These are phyloP conservation scores for Camponotus pennsylvanicus DNA, from an alignment of 1,140 invertebrate species.

Conservation along the genomic window DNA sequence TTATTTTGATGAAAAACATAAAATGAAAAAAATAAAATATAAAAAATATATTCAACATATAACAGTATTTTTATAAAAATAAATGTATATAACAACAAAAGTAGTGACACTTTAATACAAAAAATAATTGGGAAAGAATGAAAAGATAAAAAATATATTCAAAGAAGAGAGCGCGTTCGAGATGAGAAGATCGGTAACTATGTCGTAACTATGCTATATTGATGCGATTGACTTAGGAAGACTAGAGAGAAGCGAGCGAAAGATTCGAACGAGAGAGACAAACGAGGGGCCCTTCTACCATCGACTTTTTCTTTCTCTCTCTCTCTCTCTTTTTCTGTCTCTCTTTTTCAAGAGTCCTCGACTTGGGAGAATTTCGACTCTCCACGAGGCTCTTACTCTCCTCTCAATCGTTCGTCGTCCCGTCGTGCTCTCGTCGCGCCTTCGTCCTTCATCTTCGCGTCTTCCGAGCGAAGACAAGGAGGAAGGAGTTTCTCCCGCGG, in stretches of 20 bases:
- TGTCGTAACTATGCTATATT: not conserved
- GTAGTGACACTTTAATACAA: not conserved
- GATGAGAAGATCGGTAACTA: slow-evolving; percentile 47
- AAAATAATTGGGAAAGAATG: not conserved
- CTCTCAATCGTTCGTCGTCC: slow-evolving; percentile 35
- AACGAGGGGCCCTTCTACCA: slow-evolving; percentile 45
- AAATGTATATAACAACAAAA: not conserved
- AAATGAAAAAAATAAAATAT: not conserved
- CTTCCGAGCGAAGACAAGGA: slow-evolving; percentile 4
- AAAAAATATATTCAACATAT: not conserved
- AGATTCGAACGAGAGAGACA: slow-evolving; percentile 68
- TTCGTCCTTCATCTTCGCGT: slow-evolving; percentile 39
- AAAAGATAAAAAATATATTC: not conserved
- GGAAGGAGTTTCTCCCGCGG: not conserved
- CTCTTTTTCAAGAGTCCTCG: slow-evolving; percentile 56
- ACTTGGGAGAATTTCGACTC: slow-evolving; percentile 68
- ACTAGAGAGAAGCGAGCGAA: slow-evolving; percentile 37
- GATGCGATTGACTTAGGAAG: slow-evolving; percentile 42
- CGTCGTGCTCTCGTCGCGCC: slow-evolving; percentile 39
- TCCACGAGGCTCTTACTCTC: slow-evolving; percentile 45
- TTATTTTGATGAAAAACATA: not conserved
- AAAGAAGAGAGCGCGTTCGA: slow-evolving; percentile 24
- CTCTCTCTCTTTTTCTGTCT: not conserved
- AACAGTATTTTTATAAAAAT: not conserved
- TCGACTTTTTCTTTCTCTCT: not conserved